phyloP scores from a whole-genome alignment of 2,888 invertebrate species.

The Lysandra bellargus region DNA sequence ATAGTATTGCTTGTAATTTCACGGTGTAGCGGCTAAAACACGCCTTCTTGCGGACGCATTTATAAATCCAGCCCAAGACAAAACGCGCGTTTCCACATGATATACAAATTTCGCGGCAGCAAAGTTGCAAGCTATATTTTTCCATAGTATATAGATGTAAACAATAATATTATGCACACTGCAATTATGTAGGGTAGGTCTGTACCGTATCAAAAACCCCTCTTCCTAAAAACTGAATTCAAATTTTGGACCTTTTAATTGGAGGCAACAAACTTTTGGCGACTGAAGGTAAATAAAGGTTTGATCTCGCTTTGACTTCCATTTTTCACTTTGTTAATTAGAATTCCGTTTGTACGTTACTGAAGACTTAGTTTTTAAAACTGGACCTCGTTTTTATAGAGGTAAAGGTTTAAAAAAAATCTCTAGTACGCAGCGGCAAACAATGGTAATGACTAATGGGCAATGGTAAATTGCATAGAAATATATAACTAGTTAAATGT shows the following conservation, averaged over 20 bases:
- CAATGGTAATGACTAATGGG: not conserved
- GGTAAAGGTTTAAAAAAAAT: not conserved
- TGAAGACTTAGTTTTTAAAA: not conserved
- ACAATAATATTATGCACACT: too few species aligned
- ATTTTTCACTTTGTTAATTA: conserved; percentile 3
- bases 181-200: too few species aligned
- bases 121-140: too few species aligned
- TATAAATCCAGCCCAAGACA: too few species aligned
- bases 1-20: too few species aligned
- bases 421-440: not conserved
- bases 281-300: not conserved
- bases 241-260: conserved; percentile 3
- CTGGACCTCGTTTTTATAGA: not conserved
- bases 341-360: not conserved
- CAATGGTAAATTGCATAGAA: not conserved
- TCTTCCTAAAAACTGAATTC: not conserved
- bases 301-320: not conserved
- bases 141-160: too few species aligned
- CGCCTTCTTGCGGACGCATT: too few species aligned
- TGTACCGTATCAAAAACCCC: not conserved
- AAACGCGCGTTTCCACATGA: too few species aligned
- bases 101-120: too few species aligned
- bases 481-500: too few species aligned
- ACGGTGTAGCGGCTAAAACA: too few species aligned
- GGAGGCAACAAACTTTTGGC: conserved; percentile 6